Base-by-base conservation (phyloP, 2,113 vertebrate species). In the Dicrurus megarhynchus region DNA sequence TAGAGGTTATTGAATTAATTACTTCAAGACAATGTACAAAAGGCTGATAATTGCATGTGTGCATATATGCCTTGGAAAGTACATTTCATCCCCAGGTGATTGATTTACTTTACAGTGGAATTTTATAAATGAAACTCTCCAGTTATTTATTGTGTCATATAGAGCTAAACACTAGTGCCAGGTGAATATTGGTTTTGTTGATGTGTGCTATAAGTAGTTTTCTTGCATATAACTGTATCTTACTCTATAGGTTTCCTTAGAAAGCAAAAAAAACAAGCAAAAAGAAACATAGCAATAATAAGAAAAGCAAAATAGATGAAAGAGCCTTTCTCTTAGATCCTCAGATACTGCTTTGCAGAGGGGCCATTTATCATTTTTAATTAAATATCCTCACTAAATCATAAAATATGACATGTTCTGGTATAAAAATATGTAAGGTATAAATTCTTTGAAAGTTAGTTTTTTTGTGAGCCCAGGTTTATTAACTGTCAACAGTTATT, bases 401-500 rank as follows among this genome's bases (percentile, higher is more conserved):
- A 21, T 44, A 83, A 87, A 79, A 85, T 76, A 53, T 6, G 12
- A 28, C 8, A 26, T 84, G 23, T 68, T 93, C 81, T 76, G 70
- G 6, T 87, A 28, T 69, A 71, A 84, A 83, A 84, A 79, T 78
- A 89, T 8, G 17, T 75, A 68, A 60, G 26, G 7, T 85, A 70
- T 89, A 91, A 87, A 96, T 87, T 91, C 55, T 55, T 77, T 79
- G 63, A 30, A 91, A 91, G 50, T 89, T 91, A 50, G 35, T 70
- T 95, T 49, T 71, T 81, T 64, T 70, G 5, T 69, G 49, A 87
- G 23, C 55, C 47, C 39, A 95, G 64, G 63, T 95, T 96, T 97
- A 96, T 96, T 87, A 96, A 68, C 89, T 93, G 95, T 87, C 91
- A 93, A 17, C 39, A 44, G 63, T 81, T 92, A 73, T 57, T 92